phyloP scores from a whole-genome alignment of 2,113 vertebrate species.

The Desmodus rotundus region DNA sequence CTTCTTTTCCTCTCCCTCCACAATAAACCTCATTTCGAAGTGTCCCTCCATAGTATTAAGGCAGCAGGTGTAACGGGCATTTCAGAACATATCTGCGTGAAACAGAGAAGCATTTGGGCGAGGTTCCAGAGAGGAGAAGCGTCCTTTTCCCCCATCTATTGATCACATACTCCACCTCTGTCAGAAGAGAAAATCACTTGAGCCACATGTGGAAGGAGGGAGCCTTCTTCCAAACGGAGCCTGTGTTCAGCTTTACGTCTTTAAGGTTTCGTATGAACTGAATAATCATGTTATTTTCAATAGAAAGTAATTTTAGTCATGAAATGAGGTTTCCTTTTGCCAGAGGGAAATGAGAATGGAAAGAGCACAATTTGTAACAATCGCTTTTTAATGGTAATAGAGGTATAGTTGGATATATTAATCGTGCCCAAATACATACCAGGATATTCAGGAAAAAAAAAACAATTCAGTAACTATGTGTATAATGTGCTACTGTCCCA shows the following conservation, averaged over 20 bases:
- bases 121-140: neutral
- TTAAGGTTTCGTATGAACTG: neutral
- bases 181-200: neutral
- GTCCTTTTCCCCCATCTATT: neutral
- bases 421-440: neutral
- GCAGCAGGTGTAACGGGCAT: neutral
- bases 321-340: neutral
- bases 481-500: slow-evolving; percentile 65
- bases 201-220: rapidly evolving
- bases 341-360: neutral
- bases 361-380: neutral
- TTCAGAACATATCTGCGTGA: neutral
- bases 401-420: neutral
- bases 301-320: neutral
- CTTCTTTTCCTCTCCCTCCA: neutral
- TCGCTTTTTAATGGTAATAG: neutral
- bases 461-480: neutral
- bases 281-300: neutral
- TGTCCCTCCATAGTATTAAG: neutral
- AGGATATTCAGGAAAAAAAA: neutral
- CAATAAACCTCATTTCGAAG: neutral
- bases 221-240: neutral
- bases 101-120: neutral
- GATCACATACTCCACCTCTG: neutral
- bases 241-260: neutral